Evolutionary conservation across 2,888 invertebrate genomes (phyloP), one percentile per base, ranked within the genome.

Genomic region (Acronicta aceris): DNA sequence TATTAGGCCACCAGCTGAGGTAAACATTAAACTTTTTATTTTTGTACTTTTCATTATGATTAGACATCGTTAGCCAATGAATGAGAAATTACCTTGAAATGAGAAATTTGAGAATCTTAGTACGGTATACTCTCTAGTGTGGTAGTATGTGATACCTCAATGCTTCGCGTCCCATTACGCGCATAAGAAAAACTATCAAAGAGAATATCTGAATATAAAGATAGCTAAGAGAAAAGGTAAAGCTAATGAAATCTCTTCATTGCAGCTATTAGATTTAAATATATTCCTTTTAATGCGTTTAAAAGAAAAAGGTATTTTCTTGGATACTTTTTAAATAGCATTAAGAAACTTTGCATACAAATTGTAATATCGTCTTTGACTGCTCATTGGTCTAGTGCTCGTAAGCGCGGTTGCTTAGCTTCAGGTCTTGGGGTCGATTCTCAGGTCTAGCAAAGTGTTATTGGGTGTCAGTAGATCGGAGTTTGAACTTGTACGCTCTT

Each of bases 191-290:
- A 62, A 65, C 57, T 62, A 58, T 57, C 61, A 42, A 43, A 66
- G 52, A 43, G 42, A 61, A 65, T 48, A 50, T 50, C 40, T 51
- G 46, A 51, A 50, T 58, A 46, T 46, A 55, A 58, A 61, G 33
- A 47, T 57, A 42, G 47, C 56, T 40, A 47, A 65, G 40, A 62
- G 43, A 70, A 69, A 52, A 62, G 62, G 53, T 53, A 53, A 33
- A 17, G 53, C 16, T 73, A 63, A 71, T 68, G 59, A 74, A 58
- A 66, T 65, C 59, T 49, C 50, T 47, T 50, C 59, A 58, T 51
- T 57, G 42, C 27, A 13, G 27, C 65, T 58, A 51, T 70, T 65
- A 56, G 59, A 75, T 70, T 72, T 58, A 48, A 75, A 70, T 66
- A 61, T 72, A 51, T 45, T 60, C 36, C 17, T 59, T 57, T 59